Evolutionary conservation across 2,113 vertebrate species (phyloP), one percentile per base, ranked within the genome.

Genomic region (Poicephalus meyeri): DNA sequence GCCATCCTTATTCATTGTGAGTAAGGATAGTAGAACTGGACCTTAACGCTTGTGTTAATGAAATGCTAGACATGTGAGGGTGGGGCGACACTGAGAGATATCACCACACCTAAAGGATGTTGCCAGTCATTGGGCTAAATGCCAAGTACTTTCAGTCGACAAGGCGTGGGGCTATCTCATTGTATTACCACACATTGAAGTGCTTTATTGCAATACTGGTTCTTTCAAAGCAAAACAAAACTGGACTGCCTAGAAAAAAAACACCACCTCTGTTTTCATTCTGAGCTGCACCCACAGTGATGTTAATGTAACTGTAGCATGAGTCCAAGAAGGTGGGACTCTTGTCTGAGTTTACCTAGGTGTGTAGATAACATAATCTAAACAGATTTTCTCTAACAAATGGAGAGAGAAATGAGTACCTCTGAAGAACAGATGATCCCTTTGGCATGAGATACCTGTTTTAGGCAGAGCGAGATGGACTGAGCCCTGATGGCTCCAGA

Each of bases 81-180:
- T 93, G 98, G 96, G 94, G 96, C 5, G 97, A 98, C 96, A 96
- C 96, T 70, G 47, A 78, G 82, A 95, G 82, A 90, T 97, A 97
- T 56, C 79, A 86, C 97, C 98, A 97, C 97, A 90, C 98, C 97
- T 97, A 74, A 53, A 86, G 72, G 97, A 94, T 95, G 97, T 93
- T 97, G 94, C 78, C 71, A 96, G 85, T 89, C 60, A 42, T 19
- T 41, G 61, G 73, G 72, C 85, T 60, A 3, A 25, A 33, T 81
- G 95, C 96, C 97, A 98, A 86, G 77, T 73, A 64, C 87, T 86
- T 97, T 97, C 96, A 96, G 96, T 90, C 33, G 83, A 55, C 79
- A 95, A 93, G 97, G 97, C 13, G 97, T 97, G 97, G 92, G 78
- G 92, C 92, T 97, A 90, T 83, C 79, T 73, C 80, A 31, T 55